phyloP scores from a whole-genome alignment of 2,797 vertebrate genomes.

The Diglossa cyanea region DNA sequence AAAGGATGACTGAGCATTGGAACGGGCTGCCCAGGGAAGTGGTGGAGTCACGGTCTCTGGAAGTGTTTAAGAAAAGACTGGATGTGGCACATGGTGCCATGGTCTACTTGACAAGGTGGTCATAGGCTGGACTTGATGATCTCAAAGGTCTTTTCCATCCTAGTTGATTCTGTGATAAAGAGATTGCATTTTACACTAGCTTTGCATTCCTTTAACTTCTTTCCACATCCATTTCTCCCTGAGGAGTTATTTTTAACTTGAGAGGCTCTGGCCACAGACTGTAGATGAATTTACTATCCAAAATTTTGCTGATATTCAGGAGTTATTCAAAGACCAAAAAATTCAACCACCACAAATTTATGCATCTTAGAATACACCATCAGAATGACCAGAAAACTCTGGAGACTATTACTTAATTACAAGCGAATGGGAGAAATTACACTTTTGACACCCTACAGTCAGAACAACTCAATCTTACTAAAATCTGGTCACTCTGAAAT shows the following conservation, averaged over 20 bases:
- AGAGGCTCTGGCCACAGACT: not conserved
- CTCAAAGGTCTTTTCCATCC: not conserved
- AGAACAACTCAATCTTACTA: not conserved
- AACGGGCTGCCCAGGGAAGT: not conserved
- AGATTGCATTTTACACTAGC: not conserved
- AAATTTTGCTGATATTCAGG: not conserved
- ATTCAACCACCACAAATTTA: not conserved
- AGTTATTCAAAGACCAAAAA: not conserved
- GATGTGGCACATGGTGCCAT: not conserved
- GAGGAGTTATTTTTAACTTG: not conserved
- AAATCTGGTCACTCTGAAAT: not conserved
- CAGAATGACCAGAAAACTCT: not conserved
- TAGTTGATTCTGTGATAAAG: not conserved
- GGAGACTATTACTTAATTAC: not conserved
- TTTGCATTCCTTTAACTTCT: not conserved
- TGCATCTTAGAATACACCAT: not conserved
- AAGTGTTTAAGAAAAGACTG: not conserved
- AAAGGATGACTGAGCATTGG: not conserved
- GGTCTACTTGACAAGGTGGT: not conserved
- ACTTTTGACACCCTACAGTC: not conserved
- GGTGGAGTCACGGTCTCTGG: not conserved
- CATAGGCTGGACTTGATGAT: not conserved
- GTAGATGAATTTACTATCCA: not conserved
- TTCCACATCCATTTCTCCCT: not conserved
- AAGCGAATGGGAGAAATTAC: not conserved